Evolutionary conservation across 2,797 vertebrate genomes (phyloP).

Genomic region (Alectoris magna): DNA sequence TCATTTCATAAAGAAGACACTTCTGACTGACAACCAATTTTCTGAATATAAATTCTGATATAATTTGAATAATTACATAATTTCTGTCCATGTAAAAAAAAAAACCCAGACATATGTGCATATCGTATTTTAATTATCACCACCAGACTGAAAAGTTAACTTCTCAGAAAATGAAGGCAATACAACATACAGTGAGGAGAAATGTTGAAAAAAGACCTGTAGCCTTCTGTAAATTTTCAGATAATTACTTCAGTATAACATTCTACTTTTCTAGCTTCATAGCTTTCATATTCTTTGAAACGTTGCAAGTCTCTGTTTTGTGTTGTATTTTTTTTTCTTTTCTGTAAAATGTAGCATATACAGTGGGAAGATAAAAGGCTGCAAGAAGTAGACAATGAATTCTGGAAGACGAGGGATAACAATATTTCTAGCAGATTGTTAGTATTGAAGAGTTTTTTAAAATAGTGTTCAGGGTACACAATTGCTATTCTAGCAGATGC

Average conservation of each 20-base stretch:
- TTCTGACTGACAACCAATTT: slow-evolving; percentile 72
- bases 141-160: slow-evolving; percentile 65
- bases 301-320: background rate
- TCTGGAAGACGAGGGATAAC: slow-evolving; percentile 44
- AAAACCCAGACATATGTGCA: slow-evolving; percentile 69
- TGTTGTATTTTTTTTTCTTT: background rate
- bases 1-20: slow-evolving; percentile 57
- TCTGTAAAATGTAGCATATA: background rate
- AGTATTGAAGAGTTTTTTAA: slow-evolving; percentile 64
- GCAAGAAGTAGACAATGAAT: slow-evolving; percentile 44
- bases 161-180: slow-evolving; percentile 60
- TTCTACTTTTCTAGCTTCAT: background rate
- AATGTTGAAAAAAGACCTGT: slow-evolving; percentile 48
- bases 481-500: slow-evolving; percentile 63
- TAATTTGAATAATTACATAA: slow-evolving; percentile 75
- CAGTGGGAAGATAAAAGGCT: slow-evolving; percentile 32
- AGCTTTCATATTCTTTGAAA: slow-evolving; percentile 40
- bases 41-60: slow-evolving; percentile 68
- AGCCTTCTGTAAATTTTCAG: slow-evolving; percentile 54
- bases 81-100: slow-evolving; percentile 68
- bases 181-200: slow-evolving; percentile 11
- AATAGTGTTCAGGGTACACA: slow-evolving; percentile 55
- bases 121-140: slow-evolving; percentile 68
- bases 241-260: slow-evolving; percentile 41
- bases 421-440: slow-evolving; percentile 62